Evolutionary conservation across 2,797 vertebrate species (phyloP).

Genomic region (Saxicola maurus): DNA sequence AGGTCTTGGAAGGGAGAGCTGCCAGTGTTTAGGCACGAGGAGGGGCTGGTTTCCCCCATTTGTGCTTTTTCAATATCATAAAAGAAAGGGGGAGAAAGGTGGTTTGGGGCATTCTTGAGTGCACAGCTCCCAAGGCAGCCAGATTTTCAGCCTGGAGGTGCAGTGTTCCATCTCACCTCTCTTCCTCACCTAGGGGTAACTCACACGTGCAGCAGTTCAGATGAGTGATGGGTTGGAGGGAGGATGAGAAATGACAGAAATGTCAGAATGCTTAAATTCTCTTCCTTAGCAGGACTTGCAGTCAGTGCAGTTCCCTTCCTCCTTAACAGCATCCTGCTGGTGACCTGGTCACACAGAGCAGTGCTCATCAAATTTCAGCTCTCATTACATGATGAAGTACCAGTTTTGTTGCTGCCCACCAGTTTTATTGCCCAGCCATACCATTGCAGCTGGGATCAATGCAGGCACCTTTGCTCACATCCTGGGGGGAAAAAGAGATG

Average conservation of each 20-base stretch:
- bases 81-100: rapidly evolving
- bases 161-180: rapidly evolving
- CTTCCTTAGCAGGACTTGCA: background rate
- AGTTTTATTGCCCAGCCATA: background rate
- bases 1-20: background rate
- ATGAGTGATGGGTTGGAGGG: rapidly evolving
- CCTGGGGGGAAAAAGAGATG: background rate
- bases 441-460: background rate
- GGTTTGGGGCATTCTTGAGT: background rate
- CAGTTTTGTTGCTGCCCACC: background rate
- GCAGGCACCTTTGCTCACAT: rapidly evolving
- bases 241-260: background rate
- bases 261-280: background rate
- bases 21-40: rapidly evolving
- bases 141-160: background rate
- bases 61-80: background rate
- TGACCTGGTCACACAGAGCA: background rate
- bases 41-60: background rate
- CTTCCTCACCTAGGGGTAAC: background rate
- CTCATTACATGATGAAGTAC: background rate
- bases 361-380: background rate
- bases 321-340: rapidly evolving
- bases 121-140: background rate
- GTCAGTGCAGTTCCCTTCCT: background rate
- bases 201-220: background rate